These are phyloP conservation scores for Pseudococcus viburni DNA, from an alignment of 2,888 invertebrate genomes.

Conservation along the genomic window DNA sequence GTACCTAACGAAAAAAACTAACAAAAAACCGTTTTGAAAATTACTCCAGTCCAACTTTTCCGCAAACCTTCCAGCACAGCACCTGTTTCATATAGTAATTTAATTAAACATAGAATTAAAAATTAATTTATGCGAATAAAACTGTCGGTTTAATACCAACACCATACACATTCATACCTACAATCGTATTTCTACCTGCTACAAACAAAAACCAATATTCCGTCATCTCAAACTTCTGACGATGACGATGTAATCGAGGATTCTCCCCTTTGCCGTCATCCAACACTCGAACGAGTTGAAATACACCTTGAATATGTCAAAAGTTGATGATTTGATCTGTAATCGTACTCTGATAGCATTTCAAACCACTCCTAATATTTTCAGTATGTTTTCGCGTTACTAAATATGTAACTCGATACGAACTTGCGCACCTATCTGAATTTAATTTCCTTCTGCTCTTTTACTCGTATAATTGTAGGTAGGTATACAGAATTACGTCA, in stretches of 20 bases:
- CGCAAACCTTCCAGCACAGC: background rate
- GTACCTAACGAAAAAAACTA: background rate
- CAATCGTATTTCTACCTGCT: background rate
- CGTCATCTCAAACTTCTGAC: background rate
- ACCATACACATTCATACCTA: background rate
- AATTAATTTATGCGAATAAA: slow-evolving; percentile 17
- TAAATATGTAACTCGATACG: slow-evolving; percentile 18
- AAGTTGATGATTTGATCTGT: slow-evolving; percentile 49
- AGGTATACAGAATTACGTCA: background rate
- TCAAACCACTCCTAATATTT: slow-evolving; percentile 48
- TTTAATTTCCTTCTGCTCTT: background rate
- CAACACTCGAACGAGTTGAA: background rate
- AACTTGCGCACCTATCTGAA: background rate
- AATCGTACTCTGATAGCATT: slow-evolving; percentile 41
- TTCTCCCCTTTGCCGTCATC: background rate
- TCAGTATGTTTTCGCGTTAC: background rate
- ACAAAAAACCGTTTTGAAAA: background rate
- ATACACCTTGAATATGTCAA: slow-evolving; percentile 47
- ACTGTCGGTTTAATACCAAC: background rate
- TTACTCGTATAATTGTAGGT: too few species aligned
- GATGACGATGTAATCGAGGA: slow-evolving; percentile 31
- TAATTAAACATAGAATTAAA: slow-evolving; percentile 24
- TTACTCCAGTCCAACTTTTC: background rate
- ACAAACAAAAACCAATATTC: background rate
- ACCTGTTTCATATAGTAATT: background rate